These are phyloP conservation scores for Rostratula benghalensis DNA, from an alignment of 2,113 vertebrate genomes.

Conservation along the genomic window DNA sequence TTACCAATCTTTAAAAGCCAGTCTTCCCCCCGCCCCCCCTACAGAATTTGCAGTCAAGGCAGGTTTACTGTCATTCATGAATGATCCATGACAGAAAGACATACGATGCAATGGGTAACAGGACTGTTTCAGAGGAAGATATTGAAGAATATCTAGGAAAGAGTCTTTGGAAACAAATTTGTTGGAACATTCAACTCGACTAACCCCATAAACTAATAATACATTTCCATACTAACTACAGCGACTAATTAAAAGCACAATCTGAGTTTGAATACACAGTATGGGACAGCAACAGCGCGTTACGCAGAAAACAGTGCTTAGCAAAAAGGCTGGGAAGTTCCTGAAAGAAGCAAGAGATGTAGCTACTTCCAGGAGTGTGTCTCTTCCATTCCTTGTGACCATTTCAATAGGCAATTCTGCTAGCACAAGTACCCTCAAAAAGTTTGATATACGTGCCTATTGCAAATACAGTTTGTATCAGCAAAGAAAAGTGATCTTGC, in stretches of 20 bases:
- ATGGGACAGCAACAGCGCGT: background rate
- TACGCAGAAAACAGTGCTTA: background rate
- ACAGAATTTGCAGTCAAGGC: background rate
- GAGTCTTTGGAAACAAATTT: background rate
- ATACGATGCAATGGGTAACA: background rate
- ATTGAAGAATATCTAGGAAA: background rate
- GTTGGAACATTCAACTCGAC: background rate
- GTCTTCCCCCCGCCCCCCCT: background rate
- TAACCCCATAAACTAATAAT: background rate
- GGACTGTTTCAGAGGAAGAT: background rate
- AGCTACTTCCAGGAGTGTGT: background rate
- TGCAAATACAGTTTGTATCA: background rate
- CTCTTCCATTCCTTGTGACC: background rate
- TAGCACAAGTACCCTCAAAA: background rate
- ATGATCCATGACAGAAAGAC: background rate
- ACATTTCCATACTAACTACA: background rate
- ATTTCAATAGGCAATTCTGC: background rate
- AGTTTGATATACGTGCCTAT: background rate
- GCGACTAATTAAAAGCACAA: background rate
- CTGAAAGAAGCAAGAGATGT: background rate
- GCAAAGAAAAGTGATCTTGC: background rate
- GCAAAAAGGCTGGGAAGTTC: background rate
- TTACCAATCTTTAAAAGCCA: background rate
- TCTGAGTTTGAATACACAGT: background rate
- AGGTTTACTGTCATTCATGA: background rate